These are phyloP conservation scores for Polymixis lichenea DNA, from an alignment of 2,888 invertebrate species.

Conservation along the genomic window DNA sequence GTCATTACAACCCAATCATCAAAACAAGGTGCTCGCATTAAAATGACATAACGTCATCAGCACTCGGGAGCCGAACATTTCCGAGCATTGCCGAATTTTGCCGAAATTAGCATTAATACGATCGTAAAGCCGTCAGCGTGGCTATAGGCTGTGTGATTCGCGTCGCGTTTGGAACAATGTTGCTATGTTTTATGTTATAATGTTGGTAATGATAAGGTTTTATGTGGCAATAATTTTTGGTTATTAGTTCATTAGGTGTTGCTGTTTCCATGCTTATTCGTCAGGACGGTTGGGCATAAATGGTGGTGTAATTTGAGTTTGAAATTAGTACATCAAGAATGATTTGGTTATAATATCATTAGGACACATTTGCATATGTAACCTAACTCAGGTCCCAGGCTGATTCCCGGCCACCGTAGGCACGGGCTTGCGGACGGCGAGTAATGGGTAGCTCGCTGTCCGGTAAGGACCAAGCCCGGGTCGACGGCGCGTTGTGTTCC, in stretches of 20 bases:
- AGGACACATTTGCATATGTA: background rate
- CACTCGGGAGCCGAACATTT: constrained; percentile 49
- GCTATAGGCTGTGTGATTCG: constrained; percentile 73
- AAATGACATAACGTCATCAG: constrained; percentile 72
- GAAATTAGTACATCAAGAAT: constrained; percentile 1
- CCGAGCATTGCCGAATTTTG: constrained; percentile 63
- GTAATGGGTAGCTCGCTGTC: too few relatives aligned
- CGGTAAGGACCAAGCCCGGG: too few relatives aligned
- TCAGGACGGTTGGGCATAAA: constrained; percentile 35
- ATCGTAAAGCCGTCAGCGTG: constrained; percentile 75
- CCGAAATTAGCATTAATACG: constrained; percentile 75
- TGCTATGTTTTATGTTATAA: constrained; percentile 63
- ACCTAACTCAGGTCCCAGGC: too few relatives aligned
- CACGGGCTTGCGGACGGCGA: too few relatives aligned
- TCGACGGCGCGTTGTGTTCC: too few relatives aligned
- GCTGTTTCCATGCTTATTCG: constrained; percentile 44
- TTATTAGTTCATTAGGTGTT: constrained; percentile 56
- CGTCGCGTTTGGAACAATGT: constrained; percentile 69
- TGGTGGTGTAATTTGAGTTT: constrained; percentile 28
- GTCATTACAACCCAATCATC: constrained; percentile 62
- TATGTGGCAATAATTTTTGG: constrained; percentile 65
- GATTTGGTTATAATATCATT: background rate
- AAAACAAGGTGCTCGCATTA: constrained; percentile 71
- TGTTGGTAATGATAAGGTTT: constrained; percentile 59
- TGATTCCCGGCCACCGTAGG: too few relatives aligned